Base-by-base conservation (phyloP, 2,888 invertebrate genomes). In the Lymantria monacha region DNA sequence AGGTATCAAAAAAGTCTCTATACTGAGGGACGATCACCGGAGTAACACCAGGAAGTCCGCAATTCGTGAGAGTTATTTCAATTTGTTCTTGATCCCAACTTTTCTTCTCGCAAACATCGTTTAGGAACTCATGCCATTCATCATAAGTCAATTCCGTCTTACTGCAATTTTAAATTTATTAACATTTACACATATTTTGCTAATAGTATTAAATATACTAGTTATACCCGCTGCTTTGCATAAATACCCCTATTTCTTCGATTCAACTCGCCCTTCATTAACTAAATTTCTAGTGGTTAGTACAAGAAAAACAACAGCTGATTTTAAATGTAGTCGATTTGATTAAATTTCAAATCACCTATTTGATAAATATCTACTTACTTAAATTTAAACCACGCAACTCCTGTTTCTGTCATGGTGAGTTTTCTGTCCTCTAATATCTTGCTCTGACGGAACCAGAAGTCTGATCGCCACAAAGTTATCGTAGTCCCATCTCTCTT, bases 341-440 rank as follows among this genome's bases (percentile, higher is more conserved):
- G 33, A 10, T 1, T 33, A 33, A 33, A 33, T 33, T 33, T 10
- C 1, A 9, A 10, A 33, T 33, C 33, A 33, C 33, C 5, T 5
- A 22, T 22, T 22, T 22, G 5, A 7, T 33, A 33, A 1, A 33
- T 8, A 7, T 10, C 9, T 11, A 48, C 51, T 40, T 54, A 81
- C 81, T 61, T 38, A 12, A 59, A 78, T 30, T 74, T 76, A 53
- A 64, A 69, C 73, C 76, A 82, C 0, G 54, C 9, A 0, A 76
- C 9, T 8, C 81, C 81, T 0, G 81, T 79, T 11, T 81, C 79
- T 0, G 72, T 74, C 80, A 79, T 81, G 7, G 79, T 79, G 0
- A 81, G 38, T 8, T 59, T 61, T 10, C 79, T 63, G 42, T 81
- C 81, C 0, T 81, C 72, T 5, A 81, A 42, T 0, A 80, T n/a